These are phyloP conservation scores for Drosophila ambigua DNA, from an alignment of 1,140 invertebrate species.

Conservation along the genomic window DNA sequence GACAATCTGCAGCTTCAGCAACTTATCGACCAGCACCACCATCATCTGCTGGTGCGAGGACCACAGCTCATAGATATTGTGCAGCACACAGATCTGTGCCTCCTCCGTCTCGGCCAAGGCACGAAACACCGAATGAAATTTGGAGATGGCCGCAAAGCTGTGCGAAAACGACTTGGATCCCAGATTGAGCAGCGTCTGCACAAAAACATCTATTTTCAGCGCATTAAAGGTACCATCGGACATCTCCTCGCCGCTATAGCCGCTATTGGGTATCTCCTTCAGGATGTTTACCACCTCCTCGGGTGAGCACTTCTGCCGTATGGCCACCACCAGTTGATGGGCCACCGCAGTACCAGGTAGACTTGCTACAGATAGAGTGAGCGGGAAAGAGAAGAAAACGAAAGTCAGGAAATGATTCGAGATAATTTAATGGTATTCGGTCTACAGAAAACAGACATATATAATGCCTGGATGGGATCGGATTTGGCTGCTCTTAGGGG, in stretches of 20 bases:
- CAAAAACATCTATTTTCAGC: slow-evolving; percentile 98
- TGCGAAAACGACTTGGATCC: slow-evolving; percentile 99
- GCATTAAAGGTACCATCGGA: slow-evolving; percentile 91
- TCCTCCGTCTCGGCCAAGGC: slow-evolving; percentile 96
- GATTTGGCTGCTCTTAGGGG: too few species aligned
- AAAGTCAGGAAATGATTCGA: slow-evolving; percentile 25
- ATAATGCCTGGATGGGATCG: too few species aligned
- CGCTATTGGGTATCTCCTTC: slow-evolving; percentile 92
- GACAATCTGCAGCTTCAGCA: slow-evolving; percentile 98
- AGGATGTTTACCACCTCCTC: slow-evolving; percentile 96
- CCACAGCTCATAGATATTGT: slow-evolving; percentile 98
- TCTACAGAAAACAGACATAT: too few species aligned
- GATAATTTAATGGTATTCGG: slow-evolving; percentile 7
- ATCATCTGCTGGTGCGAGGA: slow-evolving; percentile 98
- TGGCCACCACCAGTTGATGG: slow-evolving; percentile 92
- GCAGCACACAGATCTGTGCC: slow-evolving; percentile 96
- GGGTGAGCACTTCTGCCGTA: slow-evolving; percentile 93
- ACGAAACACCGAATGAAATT: slow-evolving; percentile 98
- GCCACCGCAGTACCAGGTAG: slow-evolving; percentile 93
- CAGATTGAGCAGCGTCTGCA: slow-evolving; percentile 95
- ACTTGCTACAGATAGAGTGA: slow-evolving; percentile 85
- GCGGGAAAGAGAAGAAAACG: slow-evolving; percentile 1
- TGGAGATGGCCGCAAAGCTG: slow-evolving; percentile 98
- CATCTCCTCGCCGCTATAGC: slow-evolving; percentile 89
- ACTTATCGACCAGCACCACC: slow-evolving; percentile 97